Evolutionary conservation across 2,797 vertebrate genomes (phyloP).

Genomic region (Austrolebias charrua): DNA sequence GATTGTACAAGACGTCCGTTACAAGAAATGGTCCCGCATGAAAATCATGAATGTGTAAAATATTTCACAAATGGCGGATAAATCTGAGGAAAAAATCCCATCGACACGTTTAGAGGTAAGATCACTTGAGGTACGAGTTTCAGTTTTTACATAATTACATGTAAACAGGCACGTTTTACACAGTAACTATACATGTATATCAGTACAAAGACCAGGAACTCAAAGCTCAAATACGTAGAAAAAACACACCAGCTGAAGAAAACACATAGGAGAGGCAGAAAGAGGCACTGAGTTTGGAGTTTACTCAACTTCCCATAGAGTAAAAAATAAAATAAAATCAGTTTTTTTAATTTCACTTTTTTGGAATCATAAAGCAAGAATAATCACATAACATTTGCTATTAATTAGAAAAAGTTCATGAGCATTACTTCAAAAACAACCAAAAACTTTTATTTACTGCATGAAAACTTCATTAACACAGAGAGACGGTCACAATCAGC

Average conservation of each 20-base stretch:
- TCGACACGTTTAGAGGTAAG: slow-evolving; percentile 69
- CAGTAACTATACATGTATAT: slow-evolving; percentile 21
- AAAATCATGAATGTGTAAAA: slow-evolving; percentile 5
- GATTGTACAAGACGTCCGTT: too few relatives aligned
- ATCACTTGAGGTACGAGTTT: slow-evolving; percentile 72
- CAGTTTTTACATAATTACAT: slow-evolving; percentile 53
- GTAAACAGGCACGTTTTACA: slow-evolving; percentile 57
- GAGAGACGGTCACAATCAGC: not conserved
- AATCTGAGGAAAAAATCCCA: slow-evolving; percentile 45
- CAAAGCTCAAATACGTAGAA: slow-evolving; percentile 31
- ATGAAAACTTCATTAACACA: slow-evolving; percentile 5
- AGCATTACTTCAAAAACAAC: not conserved
- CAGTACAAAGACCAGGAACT: slow-evolving; percentile 24
- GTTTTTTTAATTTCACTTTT: slow-evolving; percentile 34
- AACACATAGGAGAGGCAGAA: not conserved
- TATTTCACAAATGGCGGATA: slow-evolving; percentile 21
- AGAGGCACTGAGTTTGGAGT: slow-evolving; percentile 5
- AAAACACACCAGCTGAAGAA: slow-evolving; percentile 23
- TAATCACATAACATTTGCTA: not conserved
- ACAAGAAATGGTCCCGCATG: too few relatives aligned
- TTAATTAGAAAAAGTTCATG: not conserved
- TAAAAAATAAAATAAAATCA: not conserved
- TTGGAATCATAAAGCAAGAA: not conserved
- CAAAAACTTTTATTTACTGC: not conserved
- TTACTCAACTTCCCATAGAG: too few relatives aligned